phyloP scores from a whole-genome alignment of 2,113 vertebrate genomes.

The Stomatorhinus ivindoensis region DNA sequence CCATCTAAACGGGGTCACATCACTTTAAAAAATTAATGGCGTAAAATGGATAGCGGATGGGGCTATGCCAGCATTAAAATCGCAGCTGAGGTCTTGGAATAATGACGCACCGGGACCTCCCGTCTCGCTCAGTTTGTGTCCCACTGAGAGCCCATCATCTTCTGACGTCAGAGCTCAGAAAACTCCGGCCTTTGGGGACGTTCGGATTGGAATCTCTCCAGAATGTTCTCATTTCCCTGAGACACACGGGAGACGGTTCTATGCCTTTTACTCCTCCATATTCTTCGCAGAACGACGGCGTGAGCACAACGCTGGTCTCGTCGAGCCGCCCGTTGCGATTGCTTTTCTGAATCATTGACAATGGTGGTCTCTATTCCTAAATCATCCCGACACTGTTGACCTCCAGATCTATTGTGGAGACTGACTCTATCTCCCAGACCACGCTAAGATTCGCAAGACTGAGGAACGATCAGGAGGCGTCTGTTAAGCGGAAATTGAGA shows the following conservation, averaged over 20 bases:
- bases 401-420: background rate
- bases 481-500: conserved; percentile 14
- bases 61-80: background rate
- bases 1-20: background rate
- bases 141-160: background rate
- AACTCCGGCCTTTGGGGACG: background rate
- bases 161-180: background rate
- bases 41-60: background rate
- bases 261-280: background rate
- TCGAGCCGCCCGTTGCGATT: background rate
- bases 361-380: background rate
- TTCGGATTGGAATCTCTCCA: background rate
- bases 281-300: background rate
- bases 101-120: background rate
- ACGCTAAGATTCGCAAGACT: background rate
- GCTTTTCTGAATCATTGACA: background rate
- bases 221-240: background rate
- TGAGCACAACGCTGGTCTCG: background rate
- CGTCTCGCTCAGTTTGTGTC: background rate
- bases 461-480: background rate
- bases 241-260: background rate
- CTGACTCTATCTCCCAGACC: background rate
- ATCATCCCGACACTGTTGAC: background rate
- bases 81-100: background rate
- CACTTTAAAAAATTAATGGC: background rate